A percentile compares a stretch with the other conserved stretches of the same genome.
Conservation (phyloP, 2,113 vertebrate species). For the Bos taurus region DNA sequence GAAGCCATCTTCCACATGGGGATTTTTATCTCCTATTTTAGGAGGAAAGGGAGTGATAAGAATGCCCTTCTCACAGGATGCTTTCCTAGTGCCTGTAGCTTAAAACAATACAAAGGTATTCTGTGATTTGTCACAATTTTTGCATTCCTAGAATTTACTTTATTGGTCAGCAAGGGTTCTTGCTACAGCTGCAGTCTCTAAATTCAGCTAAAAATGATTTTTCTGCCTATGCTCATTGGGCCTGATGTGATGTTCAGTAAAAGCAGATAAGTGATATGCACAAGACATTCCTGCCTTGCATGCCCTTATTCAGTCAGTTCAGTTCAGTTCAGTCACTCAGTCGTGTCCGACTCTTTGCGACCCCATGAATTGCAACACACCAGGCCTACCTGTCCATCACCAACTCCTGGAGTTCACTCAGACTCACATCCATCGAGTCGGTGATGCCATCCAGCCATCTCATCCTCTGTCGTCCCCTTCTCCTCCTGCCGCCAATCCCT, state of each 20-base stretch:
- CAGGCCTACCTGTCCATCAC: not conserved
- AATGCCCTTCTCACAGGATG: not conserved
- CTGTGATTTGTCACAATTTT: not conserved
- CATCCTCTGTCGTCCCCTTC: too few relatives aligned
- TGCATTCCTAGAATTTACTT: not conserved
- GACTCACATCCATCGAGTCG: too few relatives aligned
- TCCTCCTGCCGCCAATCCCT: too few relatives aligned
- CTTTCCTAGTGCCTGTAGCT: not conserved
- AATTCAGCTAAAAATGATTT: not conserved
- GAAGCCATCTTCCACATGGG: not conserved
- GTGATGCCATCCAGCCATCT: too few relatives aligned
- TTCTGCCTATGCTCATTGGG: not conserved
- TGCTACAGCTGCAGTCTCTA: not conserved
- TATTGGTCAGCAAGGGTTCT: not conserved
- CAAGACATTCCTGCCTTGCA: not conserved
- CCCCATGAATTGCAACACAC: not conserved
- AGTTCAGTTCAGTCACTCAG: not conserved
- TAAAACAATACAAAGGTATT: not conserved
- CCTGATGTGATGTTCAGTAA: not conserved
- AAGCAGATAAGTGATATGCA: not conserved
- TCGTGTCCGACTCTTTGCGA: not conserved
- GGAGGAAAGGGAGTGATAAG: not conserved
- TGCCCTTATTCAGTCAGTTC: not conserved
- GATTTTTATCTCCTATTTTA: not conserved
- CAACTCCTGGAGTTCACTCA: too few relatives aligned